Evolutionary conservation across 2,888 invertebrate genomes (phyloP).

Genomic region (Metalampra italica): DNA sequence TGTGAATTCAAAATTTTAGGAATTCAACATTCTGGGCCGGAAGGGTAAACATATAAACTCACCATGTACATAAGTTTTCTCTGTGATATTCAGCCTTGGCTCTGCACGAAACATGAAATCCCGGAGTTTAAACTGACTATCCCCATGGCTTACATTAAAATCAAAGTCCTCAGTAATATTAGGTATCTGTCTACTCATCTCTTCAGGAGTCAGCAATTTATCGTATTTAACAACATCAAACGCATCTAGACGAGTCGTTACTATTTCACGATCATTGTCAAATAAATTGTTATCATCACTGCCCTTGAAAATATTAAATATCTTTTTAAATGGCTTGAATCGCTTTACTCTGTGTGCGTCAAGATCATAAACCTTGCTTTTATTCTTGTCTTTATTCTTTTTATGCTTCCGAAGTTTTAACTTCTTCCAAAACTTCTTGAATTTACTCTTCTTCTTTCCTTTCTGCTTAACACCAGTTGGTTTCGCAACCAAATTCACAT

Average conservation of each 20-base stretch:
- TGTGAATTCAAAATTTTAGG: no score
- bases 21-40: no score
- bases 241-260: slow-evolving; percentile 21
- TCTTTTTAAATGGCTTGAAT: slow-evolving; percentile 40
- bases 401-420: slow-evolving; percentile 25
- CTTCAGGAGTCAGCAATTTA: slow-evolving; percentile 25
- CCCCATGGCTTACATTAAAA: not conserved
- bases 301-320: slow-evolving; percentile 36
- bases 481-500: slow-evolving; percentile 32
- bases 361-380: slow-evolving; percentile 23
- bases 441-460: slow-evolving; percentile 19
- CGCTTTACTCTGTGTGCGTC: slow-evolving; percentile 26
- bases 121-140: no score
- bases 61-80: no score
- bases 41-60: no score
- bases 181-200: slow-evolving; percentile 38
- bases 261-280: slow-evolving; percentile 27
- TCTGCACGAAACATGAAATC: no score
- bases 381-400: slow-evolving; percentile 15
- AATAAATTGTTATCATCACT: not conserved
- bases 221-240: slow-evolving; percentile 28
- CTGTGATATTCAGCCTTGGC: no score
- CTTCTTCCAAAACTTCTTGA: slow-evolving; percentile 29
- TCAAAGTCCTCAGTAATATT: slow-evolving; percentile 23
- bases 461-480: slow-evolving; percentile 33